A percentile compares a stretch with the other conserved stretches of the same genome.
These are phyloP conservation scores for Ophiodon elongatus DNA, from an alignment of 2,113 vertebrate species.

Conservation along the genomic window DNA sequence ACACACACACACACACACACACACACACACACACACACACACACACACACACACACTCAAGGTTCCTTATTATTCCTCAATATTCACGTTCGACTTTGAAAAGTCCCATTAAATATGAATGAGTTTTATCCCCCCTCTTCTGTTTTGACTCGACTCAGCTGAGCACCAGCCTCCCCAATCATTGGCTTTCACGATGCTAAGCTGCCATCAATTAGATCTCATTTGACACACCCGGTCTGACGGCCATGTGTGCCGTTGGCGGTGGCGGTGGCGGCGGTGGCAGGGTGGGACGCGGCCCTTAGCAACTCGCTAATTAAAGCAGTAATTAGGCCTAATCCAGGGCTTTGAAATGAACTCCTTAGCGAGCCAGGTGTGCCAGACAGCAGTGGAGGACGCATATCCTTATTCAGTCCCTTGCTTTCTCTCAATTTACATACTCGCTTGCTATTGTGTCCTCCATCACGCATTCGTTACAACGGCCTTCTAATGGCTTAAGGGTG, in stretches of 20 bases:
- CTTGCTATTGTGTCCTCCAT: conserved; percentile 20
- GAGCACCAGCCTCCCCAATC: conserved; percentile 64
- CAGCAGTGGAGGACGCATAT: conserved; percentile 43
- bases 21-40: background rate
- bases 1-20: background rate
- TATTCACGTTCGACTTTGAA: conserved; percentile 51
- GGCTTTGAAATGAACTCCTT: conserved; percentile 76
- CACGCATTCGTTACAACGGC: conserved; percentile 8
- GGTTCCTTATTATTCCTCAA: conserved; percentile 44
- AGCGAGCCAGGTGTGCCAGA: conserved; percentile 77
- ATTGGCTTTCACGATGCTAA: conserved; percentile 77
- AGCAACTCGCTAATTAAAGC: conserved; percentile 78
- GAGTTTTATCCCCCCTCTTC: conserved; percentile 13
- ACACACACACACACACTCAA: background rate
- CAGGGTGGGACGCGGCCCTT: conserved; percentile 69
- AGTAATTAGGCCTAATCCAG: conserved; percentile 80
- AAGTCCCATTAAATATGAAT: conserved; percentile 68
- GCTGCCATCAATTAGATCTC: conserved; percentile 79
- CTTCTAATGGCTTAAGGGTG: conserved; percentile 26
- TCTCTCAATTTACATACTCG: conserved; percentile 23
- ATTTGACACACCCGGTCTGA: conserved; percentile 78
- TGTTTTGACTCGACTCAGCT: conserved; percentile 53
- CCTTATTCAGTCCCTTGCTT: conserved; percentile 28
- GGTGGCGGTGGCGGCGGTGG: conserved; percentile 49
- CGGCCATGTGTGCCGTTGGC: conserved; percentile 52